Conservation (phyloP, 2,113 vertebrate genomes). For the Oryzias celebensis region DNA sequence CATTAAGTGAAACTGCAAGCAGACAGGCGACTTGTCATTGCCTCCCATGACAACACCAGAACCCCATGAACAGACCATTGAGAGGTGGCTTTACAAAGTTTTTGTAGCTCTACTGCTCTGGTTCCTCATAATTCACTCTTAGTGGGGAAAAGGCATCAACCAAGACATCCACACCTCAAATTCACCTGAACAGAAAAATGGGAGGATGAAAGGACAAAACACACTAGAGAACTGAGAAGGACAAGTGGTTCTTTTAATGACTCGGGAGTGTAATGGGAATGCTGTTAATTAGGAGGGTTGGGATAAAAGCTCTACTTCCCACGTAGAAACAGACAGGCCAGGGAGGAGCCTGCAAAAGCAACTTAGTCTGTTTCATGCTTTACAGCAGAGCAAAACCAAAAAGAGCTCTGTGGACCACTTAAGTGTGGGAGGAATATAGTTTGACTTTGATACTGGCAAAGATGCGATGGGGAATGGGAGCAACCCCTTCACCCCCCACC, state of each 20-base stretch:
- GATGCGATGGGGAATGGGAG: slow-evolving; percentile 53
- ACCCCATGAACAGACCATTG: slow-evolving; percentile 39
- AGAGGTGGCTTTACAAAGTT: slow-evolving; percentile 61
- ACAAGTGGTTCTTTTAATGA: slow-evolving; percentile 71
- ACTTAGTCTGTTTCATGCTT: slow-evolving; percentile 23
- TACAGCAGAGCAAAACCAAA: slow-evolving; percentile 39
- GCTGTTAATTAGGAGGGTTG: slow-evolving; percentile 70
- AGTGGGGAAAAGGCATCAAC: slow-evolving; percentile 71
- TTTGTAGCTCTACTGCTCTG: slow-evolving; percentile 58
- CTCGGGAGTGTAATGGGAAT: slow-evolving; percentile 66
- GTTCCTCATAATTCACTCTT: slow-evolving; percentile 69
- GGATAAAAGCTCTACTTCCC: slow-evolving; percentile 64
- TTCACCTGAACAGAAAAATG: slow-evolving; percentile 49
- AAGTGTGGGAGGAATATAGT: slow-evolving; percentile 55
- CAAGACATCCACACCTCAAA: slow-evolving; percentile 44
- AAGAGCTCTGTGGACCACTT: slow-evolving; percentile 53
- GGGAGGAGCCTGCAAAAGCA: slow-evolving; percentile 52
- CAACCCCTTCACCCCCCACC: slow-evolving; percentile 33
- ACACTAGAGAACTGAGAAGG: slow-evolving; percentile 58
- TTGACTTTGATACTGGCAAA: slow-evolving; percentile 59
- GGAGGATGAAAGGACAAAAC: slow-evolving; percentile 68
- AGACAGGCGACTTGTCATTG: slow-evolving; percentile 59
- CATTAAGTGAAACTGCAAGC: slow-evolving; percentile 74
- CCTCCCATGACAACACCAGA: slow-evolving; percentile 61
- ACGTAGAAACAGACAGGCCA: slow-evolving; percentile 46